A percentile compares a stretch with the other conserved stretches of the same genome.
Conservation (phyloP, 2,888 invertebrate genomes). For the Melolontha melolontha region DNA sequence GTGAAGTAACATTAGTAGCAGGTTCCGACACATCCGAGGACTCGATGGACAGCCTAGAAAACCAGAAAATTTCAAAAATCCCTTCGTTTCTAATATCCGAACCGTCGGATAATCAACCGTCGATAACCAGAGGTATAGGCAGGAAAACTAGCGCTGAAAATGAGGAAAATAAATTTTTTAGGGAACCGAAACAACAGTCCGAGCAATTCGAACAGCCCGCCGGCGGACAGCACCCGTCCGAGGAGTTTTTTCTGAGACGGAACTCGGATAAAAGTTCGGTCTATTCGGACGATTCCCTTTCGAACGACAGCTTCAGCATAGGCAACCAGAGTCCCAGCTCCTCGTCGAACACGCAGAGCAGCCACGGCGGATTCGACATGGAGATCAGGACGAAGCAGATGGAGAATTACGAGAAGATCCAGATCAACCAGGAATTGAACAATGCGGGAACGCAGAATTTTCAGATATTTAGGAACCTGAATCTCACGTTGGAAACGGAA, state of each 20-base stretch:
- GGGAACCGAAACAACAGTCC: conserved; percentile 40
- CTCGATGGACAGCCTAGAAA: conserved; percentile 77
- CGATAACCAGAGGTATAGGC: conserved; percentile 79
- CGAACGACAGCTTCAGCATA: conserved; percentile 70
- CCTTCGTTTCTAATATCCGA: conserved; percentile 80
- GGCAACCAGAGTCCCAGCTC: conserved; percentile 65
- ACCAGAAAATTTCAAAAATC: conserved; percentile 66
- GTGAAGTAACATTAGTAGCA: conserved; percentile 83
- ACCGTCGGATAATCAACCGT: conserved; percentile 80
- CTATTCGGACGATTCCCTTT: conserved; percentile 80
- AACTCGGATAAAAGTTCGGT: conserved; percentile 79
- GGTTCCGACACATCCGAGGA: conserved; percentile 80
- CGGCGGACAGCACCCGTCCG: conserved; percentile 47
- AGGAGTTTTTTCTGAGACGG: conserved; percentile 69
- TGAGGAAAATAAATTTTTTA: conserved; percentile 50
- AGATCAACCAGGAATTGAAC: conserved; percentile 59
- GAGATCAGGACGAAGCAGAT: conserved; percentile 59
- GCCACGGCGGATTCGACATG: conserved; percentile 56
- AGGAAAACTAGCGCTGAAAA: conserved; percentile 76
- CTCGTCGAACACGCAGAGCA: conserved; percentile 62
- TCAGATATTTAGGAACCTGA: conserved; percentile 61
- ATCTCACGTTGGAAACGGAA: conserved; percentile 49
- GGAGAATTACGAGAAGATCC: conserved; percentile 57
- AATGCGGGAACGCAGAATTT: conserved; percentile 59
- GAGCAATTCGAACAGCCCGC: conserved; percentile 44